Base-by-base conservation (phyloP, 2,113 vertebrate species). In the Limnothrissa miodon region DNA sequence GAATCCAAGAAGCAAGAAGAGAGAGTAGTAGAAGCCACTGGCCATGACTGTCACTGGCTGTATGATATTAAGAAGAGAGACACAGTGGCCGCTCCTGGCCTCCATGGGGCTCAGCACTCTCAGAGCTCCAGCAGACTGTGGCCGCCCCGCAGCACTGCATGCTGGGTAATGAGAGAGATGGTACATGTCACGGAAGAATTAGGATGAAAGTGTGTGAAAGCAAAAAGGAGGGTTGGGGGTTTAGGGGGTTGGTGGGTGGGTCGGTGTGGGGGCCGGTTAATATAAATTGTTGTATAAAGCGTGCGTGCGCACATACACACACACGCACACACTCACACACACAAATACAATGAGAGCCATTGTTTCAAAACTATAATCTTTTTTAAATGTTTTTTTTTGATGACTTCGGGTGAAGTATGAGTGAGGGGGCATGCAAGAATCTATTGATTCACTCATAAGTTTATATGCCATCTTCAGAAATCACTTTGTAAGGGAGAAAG, bases 401-500 rank as follows among this genome's bases (percentile, higher is more conserved):
- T 74, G 66, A 74, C 29, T 11, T 74, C 66, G 36, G 66, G 66
- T 11, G 10, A 36, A 74, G 66, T 74, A 29, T 36, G 66, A 74
- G 29, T 74, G 66, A 36, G 66, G 66, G 33, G 33, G 66, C 66
- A 74, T 74, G 66, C 66, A 74, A 74, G 25, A 74, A 74, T 74
- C 11, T 74, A 74, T 74, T 74, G 66, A 74, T 74, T 74, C 66
- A 74, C 3, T 74, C 66, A 74, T 74, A 74, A 74, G 66, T 74
- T 74, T 74, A 33, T 74, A 74, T 33, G 66, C 66, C 66, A 36
- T 36, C 66, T 74, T 74, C 66, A 74, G 33, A 74, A 74, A 74
- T 74, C 66, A 74, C 66, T 74, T 74, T 74, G 66, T 74, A 74
- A 74, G 66, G 66, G 66, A 29, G 66, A 74, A 74, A 74, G 66